These are phyloP conservation scores for Sabellastarte sp. DNA, from an alignment of 2,888 invertebrate genomes.

Conservation along the genomic window DNA sequence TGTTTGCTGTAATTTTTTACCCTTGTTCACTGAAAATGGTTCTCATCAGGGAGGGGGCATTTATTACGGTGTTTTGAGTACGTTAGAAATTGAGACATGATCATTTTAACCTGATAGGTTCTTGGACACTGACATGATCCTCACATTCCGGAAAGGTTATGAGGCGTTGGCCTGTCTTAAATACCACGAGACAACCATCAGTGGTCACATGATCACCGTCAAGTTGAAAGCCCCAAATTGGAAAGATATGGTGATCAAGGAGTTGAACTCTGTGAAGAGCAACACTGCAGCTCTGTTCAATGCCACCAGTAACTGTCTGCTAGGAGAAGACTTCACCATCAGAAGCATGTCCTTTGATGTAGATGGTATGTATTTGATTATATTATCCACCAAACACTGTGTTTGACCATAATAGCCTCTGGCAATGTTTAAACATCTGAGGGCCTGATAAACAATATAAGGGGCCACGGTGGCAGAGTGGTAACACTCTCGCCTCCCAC, in stretches of 20 bases:
- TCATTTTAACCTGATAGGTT: no score
- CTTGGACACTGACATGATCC: conserved; percentile 84
- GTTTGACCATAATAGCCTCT: no score
- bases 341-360: conserved; percentile 50
- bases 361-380: conserved; percentile 23
- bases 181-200: conserved; percentile 55
- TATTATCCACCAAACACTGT: no score
- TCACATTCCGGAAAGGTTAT: conserved; percentile 87
- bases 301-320: conserved; percentile 46
- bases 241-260: conserved; percentile 77
- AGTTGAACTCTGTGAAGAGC: conserved; percentile 80
- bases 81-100: no score
- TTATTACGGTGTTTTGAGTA: no score
- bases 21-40: no score
- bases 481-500: no score
- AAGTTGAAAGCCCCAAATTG: conserved; percentile 82
- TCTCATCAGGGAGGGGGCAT: no score
- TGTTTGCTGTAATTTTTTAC: no score
- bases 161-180: conserved; percentile 70
- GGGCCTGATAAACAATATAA: no score
- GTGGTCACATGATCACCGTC: conserved; percentile 63
- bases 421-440: no score
- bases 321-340: conserved; percentile 54
- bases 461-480: no score
- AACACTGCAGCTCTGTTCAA: conserved; percentile 75